These are phyloP conservation scores for Protonemura montana DNA, from an alignment of 2,888 invertebrate species.

Conservation along the genomic window DNA sequence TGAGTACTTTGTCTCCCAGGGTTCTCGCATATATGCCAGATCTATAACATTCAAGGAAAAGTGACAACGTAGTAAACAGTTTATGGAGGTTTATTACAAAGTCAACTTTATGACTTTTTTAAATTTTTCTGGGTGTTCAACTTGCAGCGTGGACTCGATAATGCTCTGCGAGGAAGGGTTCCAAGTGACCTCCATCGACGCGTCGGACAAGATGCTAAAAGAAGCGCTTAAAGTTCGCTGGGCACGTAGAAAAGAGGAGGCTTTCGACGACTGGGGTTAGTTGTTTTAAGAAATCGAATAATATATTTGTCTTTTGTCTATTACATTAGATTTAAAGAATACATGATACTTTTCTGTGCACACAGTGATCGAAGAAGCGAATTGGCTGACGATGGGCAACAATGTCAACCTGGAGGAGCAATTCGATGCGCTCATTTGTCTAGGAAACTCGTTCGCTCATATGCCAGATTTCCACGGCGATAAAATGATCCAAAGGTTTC, in stretches of 20 bases:
- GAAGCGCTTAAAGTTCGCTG: conserved; percentile 86
- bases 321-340: not conserved
- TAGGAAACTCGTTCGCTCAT: conserved; percentile 92
- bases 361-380: conserved; percentile 90
- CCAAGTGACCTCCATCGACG: conserved; percentile 84
- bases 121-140: not conserved
- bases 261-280: conserved; percentile 87
- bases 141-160: conserved; percentile 81
- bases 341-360: conserved; percentile 20
- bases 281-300: no score
- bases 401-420: conserved; percentile 73
- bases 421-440: conserved; percentile 88
- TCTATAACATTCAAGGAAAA: no score
- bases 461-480: conserved; percentile 81
- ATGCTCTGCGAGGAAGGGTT: conserved; percentile 89
- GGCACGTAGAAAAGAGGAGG: conserved; percentile 78
- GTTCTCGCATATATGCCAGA: no score
- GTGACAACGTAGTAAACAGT: no score
- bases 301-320: no score
- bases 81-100: no score
- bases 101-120: no score
- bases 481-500: conserved; percentile 76
- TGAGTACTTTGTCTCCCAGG: no score
- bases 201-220: conserved; percentile 92
- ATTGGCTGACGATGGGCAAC: conserved; percentile 82